These are phyloP conservation scores for Rutpela maculata DNA, from an alignment of 2,888 invertebrate species.

Conservation along the genomic window DNA sequence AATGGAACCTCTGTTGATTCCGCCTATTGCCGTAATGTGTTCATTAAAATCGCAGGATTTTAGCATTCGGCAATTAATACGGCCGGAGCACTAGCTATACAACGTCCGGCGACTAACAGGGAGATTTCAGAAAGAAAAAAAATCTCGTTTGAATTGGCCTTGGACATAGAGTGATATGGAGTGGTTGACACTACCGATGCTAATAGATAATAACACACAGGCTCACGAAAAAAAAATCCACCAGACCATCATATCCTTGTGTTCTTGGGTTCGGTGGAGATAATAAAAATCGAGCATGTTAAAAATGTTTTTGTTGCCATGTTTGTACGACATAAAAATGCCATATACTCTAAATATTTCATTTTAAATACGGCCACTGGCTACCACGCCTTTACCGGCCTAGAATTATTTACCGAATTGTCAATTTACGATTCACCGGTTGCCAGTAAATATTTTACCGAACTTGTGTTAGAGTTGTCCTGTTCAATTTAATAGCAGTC, in stretches of 20 bases:
- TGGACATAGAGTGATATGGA: no score
- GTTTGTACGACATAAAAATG: conserved; percentile 3
- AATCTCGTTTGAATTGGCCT: no score
- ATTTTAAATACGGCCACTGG: not conserved
- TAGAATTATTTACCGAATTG: conserved; percentile 6
- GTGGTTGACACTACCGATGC: no score
- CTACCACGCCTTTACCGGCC: not conserved
- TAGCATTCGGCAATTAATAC: conserved; percentile 4
- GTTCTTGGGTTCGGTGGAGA: no score
- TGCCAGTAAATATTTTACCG: not conserved
- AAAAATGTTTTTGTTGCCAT: conserved; percentile 4
- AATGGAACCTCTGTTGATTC: not conserved
- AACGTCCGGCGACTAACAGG: no score
- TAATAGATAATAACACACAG: no score
- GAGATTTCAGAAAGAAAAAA: no score
- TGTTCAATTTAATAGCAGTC: not conserved
- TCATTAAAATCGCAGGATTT: conserved; percentile 10
- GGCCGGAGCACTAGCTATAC: not conserved
- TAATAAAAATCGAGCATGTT: conserved; percentile 5
- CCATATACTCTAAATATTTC: conserved; percentile 10
- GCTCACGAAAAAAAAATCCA: no score
- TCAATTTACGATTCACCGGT: not conserved
- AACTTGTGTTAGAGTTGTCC: not conserved
- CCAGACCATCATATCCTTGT: no score
- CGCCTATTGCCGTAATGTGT: not conserved